Base-by-base conservation (phyloP, 2,797 vertebrate genomes). In the Semotilus atromaculatus region DNA sequence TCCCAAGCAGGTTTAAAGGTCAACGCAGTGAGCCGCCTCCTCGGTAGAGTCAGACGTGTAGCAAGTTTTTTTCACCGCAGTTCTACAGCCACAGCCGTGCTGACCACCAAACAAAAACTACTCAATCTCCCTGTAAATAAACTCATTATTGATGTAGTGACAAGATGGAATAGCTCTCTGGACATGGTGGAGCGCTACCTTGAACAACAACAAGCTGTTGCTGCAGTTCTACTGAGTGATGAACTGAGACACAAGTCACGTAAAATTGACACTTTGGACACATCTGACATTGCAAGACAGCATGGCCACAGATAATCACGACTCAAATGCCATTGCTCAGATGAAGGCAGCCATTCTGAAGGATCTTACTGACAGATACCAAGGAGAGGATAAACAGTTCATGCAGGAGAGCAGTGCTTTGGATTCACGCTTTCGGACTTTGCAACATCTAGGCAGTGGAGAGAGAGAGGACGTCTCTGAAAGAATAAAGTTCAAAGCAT, bases 41-140 rank as follows among this genome's bases (percentile, higher is more conserved):
- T 88, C 38, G 87, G 76, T 19, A 45, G 75, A 80, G 84, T 83
- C 71, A 66, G 48, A 43, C 40, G 40, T 43, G 40, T 43, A 43
- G 40, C 58, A 34, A 16, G 45, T 48, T 86, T 84, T 78, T 80
- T 84, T 75, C 84, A 84, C 64, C 23, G 68, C 45, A 83, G 29
- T 75, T 48, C 83, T 53, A 82, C 72, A 34, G 55, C 83, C 21
- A 80, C 40, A 43, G 40, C 40, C 40, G 40, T 43, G 40, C 40
- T 11, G 40, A 43, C 40, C 40, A 43, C 40, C 40, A 86, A 81
- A 36, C 85, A 86, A 45, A 62, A 40, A 38, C 38, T 77, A 18
- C 58, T 88, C 48, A 72, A 55, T 26, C 34, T 86, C 26, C 75
- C 64, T 72, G 26, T 43, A 53, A 66, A 86, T 67, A 64, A 81